Evolutionary conservation across 1,140 invertebrate genomes (phyloP), one percentile per base, ranked within the genome.

Genomic region (Cataglyphis hispanica): DNA sequence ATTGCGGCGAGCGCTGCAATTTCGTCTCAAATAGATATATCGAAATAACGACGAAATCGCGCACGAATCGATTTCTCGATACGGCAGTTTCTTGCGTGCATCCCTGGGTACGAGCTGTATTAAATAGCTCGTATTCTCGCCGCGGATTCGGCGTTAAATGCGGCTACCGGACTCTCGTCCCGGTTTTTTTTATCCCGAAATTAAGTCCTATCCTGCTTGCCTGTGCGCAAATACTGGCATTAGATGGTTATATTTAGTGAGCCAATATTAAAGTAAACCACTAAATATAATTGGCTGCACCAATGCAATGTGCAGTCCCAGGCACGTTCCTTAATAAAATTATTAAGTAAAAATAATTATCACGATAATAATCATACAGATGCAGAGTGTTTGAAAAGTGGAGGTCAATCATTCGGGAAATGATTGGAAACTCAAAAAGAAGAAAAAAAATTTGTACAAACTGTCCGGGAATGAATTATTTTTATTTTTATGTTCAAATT

Each of bases 21-120:
- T 78, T n/a, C 60, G 27, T 64, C 27, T 6, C 43, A 31, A 43
- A 64, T 67, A 53, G 43, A 67, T 67, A 67, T 67, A 67, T 67
- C 43, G 5, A 80, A 67, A 67, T 80, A 80, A 43, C 43, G 8
- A 8, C 27, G 75, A 50, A 50, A 43, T 40, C n/a, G 27, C n/a
- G 3, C 25, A 25, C 61, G 27, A 13, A 19, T 27, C 43, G 22
- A 56, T 80, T 27, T 67, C 43, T 10, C 53, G 63, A 67, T 78
- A 50, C 76, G 61, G 11, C 63, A 80, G 31, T 80, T 78, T 67
- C 76, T 67, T 67, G 37, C 46, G 43, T 13, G 37, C 5, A 40
- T 43, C 43, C 37, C 16, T 46, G n/a, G n/a, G 25, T 27, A 40
- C 72, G 34, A 31, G 22, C 34, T 19, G 27, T 37, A 67, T 56